phyloP scores from a whole-genome alignment of 2,888 invertebrate genomes.

The Pantelozetes paolii region DNA sequence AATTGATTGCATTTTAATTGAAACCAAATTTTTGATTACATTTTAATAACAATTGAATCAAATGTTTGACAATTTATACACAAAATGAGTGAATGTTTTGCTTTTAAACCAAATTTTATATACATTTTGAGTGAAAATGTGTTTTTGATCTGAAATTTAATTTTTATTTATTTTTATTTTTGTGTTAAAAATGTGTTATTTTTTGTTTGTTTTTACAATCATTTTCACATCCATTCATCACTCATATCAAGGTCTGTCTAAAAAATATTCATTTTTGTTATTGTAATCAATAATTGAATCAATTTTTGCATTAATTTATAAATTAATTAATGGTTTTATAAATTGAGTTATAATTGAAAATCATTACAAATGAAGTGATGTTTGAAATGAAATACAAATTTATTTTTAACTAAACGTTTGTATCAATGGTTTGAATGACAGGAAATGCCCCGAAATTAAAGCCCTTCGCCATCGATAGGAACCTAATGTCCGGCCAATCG shows the following conservation, averaged over 20 bases:
- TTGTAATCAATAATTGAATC: neutral
- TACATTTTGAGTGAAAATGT: no score
- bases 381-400: neutral
- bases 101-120: neutral
- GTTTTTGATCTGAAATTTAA: neutral
- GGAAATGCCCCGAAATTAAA: constrained; percentile 37
- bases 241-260: constrained; percentile 16
- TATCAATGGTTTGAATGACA: neutral
- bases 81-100: neutral
- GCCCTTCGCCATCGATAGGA: constrained; percentile 33
- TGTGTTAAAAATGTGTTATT: constrained; percentile 17
- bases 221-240: neutral
- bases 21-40: neutral
- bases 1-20: neutral
- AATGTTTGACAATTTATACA: neutral
- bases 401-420: no score
- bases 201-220: neutral
- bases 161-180: neutral
- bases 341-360: no score
- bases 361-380: no score
- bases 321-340: no score
- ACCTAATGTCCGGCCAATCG: constrained; percentile 30
- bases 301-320: neutral
- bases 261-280: neutral
- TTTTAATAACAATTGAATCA: neutral